Percentiles rank a stretch among this genome's conserved stretches.
Evolutionary conservation across 92 coral and sea anemone species (phyloP).

Genomic region (Phenganax subtilis): DNA sequence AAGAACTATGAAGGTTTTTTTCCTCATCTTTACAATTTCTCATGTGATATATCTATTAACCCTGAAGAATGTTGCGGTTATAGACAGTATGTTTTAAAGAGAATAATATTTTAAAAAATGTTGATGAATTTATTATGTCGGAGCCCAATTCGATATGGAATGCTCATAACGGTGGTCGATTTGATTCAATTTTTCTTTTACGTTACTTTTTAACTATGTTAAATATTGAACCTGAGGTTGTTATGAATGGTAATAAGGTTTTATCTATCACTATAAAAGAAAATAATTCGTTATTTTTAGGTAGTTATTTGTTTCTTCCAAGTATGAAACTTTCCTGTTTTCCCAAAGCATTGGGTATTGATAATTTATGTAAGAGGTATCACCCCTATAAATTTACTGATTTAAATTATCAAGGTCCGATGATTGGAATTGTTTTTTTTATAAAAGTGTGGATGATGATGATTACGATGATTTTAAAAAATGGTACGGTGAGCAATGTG

Average conservation of each 20-base stretch:
- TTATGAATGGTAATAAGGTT: conserved; percentile 14
- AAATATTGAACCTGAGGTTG: conserved; percentile 3
- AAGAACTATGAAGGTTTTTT: background rate
- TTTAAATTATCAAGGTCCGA: conserved; percentile 24
- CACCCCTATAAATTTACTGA: conserved; percentile 24
- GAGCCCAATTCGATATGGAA: conserved; percentile 13
- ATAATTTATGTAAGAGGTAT: background rate
- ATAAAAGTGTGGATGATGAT: background rate
- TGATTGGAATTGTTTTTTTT: background rate
- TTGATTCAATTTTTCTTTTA: conserved; percentile 24
- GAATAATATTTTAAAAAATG: background rate
- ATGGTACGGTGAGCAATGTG: conserved; percentile 2
- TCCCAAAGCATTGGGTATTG: conserved; percentile 21
- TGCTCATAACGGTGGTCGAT: conserved; percentile 30
- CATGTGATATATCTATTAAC: no score
- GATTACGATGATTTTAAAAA: conserved; percentile 5
- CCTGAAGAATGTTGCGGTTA: conserved; percentile 8
- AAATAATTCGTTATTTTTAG: background rate
- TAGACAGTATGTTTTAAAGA: conserved; percentile 8
- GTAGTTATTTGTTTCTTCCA: conserved; percentile 16
- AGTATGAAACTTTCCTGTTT: background rate
- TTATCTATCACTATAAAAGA: background rate
- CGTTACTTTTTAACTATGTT: background rate
- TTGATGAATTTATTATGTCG: background rate
- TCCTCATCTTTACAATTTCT: background rate